phyloP scores from a whole-genome alignment of 2,888 invertebrate genomes.

The Herminia tarsipennalis region DNA sequence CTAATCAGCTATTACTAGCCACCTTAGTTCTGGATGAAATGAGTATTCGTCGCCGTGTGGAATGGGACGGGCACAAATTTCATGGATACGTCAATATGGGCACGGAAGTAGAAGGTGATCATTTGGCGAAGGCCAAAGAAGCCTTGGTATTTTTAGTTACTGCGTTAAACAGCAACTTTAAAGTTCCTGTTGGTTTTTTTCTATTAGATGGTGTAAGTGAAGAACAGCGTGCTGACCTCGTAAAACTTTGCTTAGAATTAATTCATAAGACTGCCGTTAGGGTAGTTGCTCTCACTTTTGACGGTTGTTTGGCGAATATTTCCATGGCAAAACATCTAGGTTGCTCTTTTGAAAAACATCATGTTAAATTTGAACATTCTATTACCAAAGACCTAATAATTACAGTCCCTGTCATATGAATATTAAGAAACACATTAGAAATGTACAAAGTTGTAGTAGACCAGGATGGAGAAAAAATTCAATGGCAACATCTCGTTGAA shows the following conservation, averaged over 20 bases:
- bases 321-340: background rate
- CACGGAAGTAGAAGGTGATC: constrained; percentile 17
- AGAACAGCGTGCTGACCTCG: constrained; percentile 6
- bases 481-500: no score
- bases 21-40: constrained; percentile 29
- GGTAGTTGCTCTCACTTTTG: background rate
- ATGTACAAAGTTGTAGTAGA: no score
- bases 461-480: no score
- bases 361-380: no score
- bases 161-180: background rate
- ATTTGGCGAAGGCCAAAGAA: constrained; percentile 21
- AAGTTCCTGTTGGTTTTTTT: constrained; percentile 9
- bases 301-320: background rate
- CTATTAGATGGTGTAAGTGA: constrained; percentile 14
- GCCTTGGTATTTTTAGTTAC: constrained; percentile 24
- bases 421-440: no score
- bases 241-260: background rate
- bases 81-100: constrained; percentile 26
- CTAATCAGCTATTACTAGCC: constrained; percentile 9
- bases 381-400: no score
- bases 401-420: no score
- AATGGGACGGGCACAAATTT: constrained; percentile 25
- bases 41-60: constrained; percentile 24
- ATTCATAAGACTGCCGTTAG: background rate
- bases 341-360: background rate